phyloP scores from a whole-genome alignment of 2,113 vertebrate species.

The Otis tarda region DNA sequence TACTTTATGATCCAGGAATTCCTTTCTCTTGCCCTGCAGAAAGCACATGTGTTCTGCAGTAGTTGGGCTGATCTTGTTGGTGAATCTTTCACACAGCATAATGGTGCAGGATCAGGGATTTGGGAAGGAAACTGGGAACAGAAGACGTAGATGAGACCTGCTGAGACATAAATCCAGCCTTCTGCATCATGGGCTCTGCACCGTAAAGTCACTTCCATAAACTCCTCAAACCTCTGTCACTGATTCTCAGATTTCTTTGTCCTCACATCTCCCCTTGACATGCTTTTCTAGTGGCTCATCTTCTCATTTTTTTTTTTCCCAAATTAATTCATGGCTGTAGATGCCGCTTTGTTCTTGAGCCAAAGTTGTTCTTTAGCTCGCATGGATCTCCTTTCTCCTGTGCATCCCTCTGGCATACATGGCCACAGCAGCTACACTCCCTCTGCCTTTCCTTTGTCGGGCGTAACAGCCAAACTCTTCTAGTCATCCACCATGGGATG shows the following conservation, averaged over 20 bases:
- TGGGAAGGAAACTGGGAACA: neutral
- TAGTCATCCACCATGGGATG: neutral
- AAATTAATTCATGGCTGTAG: neutral
- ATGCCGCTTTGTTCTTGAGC: neutral
- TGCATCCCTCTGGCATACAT: neutral
- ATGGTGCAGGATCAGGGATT: neutral
- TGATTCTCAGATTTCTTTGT: neutral
- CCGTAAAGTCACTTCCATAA: neutral
- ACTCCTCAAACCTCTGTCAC: neutral
- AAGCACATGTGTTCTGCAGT: neutral
- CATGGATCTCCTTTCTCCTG: neutral
- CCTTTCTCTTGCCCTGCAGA: slow-evolving; percentile 20
- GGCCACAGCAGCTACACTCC: neutral
- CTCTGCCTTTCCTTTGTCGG: neutral
- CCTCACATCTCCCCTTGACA: neutral
- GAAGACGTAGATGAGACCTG: neutral
- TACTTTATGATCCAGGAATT: slow-evolving; percentile 1
- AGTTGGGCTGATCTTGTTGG: neutral
- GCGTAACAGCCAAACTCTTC: neutral
- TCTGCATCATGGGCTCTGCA: neutral
- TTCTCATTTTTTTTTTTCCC: neutral
- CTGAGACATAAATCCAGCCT: neutral
- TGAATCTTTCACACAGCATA: neutral
- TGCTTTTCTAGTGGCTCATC: neutral
- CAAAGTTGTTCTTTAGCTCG: neutral